These are phyloP conservation scores for Nycticorax nycticorax DNA, from an alignment of 2,113 vertebrate genomes.

Conservation along the genomic window DNA sequence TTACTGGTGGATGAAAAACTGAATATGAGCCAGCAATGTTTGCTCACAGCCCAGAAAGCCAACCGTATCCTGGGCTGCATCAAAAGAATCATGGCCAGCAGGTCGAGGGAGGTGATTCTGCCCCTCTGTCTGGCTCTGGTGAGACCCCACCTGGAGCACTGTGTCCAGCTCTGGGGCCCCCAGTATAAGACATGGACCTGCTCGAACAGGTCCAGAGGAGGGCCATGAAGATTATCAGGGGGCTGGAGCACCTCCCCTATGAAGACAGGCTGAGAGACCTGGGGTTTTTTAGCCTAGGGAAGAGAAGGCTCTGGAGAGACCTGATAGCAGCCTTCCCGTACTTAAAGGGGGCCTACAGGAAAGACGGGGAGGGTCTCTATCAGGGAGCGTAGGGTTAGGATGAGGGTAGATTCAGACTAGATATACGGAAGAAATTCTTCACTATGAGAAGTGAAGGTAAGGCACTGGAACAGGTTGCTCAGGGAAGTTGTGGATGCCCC, in stretches of 20 bases:
- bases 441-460: background rate
- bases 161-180: background rate
- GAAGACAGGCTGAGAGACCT: background rate
- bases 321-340: background rate
- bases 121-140: fast-evolving
- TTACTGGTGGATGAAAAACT: background rate
- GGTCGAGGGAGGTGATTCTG: background rate
- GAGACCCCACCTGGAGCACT: background rate
- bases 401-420: background rate
- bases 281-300: background rate
- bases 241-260: background rate
- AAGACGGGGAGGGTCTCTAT: background rate
- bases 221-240: background rate
- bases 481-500: fast-evolving
- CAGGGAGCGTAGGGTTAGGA: background rate
- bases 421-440: background rate
- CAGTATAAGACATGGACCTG: background rate
- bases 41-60: background rate
- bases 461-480: too few relatives aligned
- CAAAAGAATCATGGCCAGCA: background rate
- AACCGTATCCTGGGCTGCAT: background rate
- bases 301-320: background rate
- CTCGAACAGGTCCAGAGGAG: background rate
- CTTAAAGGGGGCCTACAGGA: background rate
- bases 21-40: background rate